Evolutionary conservation across 2,113 vertebrate species (phyloP).

Genomic region (Bos javanicus): DNA sequence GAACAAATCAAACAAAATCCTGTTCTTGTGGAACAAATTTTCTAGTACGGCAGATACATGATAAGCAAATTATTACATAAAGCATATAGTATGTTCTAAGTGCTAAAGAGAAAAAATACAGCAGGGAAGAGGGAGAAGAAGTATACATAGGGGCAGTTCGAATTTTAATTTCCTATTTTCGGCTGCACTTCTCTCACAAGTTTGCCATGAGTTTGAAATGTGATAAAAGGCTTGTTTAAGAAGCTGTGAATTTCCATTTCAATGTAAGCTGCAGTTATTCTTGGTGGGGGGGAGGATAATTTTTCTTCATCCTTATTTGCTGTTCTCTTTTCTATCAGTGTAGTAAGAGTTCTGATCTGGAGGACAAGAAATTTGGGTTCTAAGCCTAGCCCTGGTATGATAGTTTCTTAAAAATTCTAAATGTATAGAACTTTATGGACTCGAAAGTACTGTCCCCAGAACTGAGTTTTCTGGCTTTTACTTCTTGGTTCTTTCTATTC

Average conservation of each 20-base stretch:
- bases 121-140: background rate
- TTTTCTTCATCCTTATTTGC: conserved; percentile 20
- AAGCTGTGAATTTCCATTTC: conserved; percentile 37
- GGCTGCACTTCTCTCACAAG: conserved; percentile 22
- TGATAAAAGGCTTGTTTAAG: conserved; percentile 31
- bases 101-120: conserved; percentile 39
- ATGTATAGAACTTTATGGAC: conserved; percentile 2
- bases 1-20: conserved; percentile 13
- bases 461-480: background rate
- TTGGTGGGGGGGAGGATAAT: background rate
- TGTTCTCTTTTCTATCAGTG: background rate
- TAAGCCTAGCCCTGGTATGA: background rate
- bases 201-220: conserved; percentile 21
- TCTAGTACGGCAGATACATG: background rate
- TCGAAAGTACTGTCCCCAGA: background rate
- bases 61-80: background rate
- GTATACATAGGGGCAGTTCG: background rate
- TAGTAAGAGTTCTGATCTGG: background rate
- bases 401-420: conserved; percentile 25
- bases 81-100: conserved; percentile 26
- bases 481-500: conserved; percentile 10
- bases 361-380: background rate
- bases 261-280: background rate
- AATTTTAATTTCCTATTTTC: conserved; percentile 51
- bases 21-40: background rate